phyloP scores from a whole-genome alignment of 2,797 vertebrate genomes.

The Sebastes iracundus region DNA sequence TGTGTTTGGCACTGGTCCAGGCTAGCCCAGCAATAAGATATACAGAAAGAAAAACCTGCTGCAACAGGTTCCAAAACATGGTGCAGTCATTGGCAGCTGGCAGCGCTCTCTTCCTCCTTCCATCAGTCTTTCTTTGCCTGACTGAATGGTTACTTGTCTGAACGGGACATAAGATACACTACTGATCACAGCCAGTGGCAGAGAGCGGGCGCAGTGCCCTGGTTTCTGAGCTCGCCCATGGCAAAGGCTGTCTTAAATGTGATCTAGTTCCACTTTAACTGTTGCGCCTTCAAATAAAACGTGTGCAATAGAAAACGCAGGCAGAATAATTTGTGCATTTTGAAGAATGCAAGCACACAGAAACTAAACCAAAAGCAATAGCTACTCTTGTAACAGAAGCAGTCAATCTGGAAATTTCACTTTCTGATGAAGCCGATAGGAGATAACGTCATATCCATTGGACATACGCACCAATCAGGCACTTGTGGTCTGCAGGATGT shows the following conservation, averaged over 20 bases:
- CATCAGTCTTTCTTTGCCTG: constrained; percentile 63
- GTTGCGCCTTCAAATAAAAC: constrained; percentile 19
- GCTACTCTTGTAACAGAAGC: background rate
- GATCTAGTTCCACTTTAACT: constrained; percentile 28
- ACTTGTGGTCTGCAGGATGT: background rate
- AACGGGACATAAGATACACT: constrained; percentile 73
- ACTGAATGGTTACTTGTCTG: constrained; percentile 68
- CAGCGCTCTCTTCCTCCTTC: constrained; percentile 62
- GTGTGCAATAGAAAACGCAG: constrained; percentile 6
- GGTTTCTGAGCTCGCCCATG: constrained; percentile 46
- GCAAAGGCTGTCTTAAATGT: constrained; percentile 32
- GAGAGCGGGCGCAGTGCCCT: constrained; percentile 51
- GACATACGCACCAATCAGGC: constrained; percentile 15
- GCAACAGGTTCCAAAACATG: constrained; percentile 79
- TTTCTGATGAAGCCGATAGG: background rate
- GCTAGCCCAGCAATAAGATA: constrained; percentile 70
- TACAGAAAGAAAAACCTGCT: constrained; percentile 79
- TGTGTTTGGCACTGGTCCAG: constrained; percentile 73
- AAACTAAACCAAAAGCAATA: background rate
- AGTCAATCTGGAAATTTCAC: constrained; percentile 5
- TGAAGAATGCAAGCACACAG: background rate
- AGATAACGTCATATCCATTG: background rate
- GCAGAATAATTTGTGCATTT: background rate
- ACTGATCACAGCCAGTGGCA: constrained; percentile 61
- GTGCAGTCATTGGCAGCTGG: constrained; percentile 70